A percentile compares a stretch with the other conserved stretches of the same genome.
phyloP scores from a whole-genome alignment of 2,113 vertebrate genomes.

The Rousettus leschenaultii region DNA sequence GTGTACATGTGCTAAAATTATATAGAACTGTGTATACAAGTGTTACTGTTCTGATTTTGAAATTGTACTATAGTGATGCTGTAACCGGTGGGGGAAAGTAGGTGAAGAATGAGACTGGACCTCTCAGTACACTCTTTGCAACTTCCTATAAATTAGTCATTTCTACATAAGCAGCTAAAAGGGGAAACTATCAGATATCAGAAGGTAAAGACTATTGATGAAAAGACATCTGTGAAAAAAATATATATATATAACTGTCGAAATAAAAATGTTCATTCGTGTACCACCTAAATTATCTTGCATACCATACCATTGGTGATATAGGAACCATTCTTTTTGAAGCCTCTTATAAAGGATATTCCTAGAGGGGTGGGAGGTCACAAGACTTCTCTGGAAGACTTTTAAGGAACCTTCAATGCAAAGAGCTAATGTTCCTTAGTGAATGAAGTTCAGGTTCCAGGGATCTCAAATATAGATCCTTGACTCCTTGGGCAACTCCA shows the following conservation, averaged over 20 bases:
- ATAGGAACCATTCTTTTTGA: background rate
- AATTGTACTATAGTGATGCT: background rate
- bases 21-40: background rate
- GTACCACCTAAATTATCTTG: background rate
- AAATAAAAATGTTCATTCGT: background rate
- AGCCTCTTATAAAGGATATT: too few species aligned
- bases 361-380: background rate
- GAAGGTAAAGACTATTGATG: background rate
- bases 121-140: background rate
- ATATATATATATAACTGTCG: background rate
- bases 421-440: background rate
- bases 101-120: too few species aligned
- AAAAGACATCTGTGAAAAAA: background rate
- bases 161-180: background rate
- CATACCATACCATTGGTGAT: accelerated
- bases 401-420: background rate
- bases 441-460: background rate
- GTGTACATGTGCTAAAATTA: background rate
- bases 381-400: background rate
- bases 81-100: too few species aligned
- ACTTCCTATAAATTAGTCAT: background rate
- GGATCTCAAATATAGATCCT: background rate
- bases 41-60: background rate
- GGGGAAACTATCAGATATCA: background rate
- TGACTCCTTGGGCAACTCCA: background rate